Evolutionary conservation across 2,113 vertebrate genomes (phyloP), one percentile per base, ranked within the genome.

Genomic region (Orientallactaga bullata): DNA sequence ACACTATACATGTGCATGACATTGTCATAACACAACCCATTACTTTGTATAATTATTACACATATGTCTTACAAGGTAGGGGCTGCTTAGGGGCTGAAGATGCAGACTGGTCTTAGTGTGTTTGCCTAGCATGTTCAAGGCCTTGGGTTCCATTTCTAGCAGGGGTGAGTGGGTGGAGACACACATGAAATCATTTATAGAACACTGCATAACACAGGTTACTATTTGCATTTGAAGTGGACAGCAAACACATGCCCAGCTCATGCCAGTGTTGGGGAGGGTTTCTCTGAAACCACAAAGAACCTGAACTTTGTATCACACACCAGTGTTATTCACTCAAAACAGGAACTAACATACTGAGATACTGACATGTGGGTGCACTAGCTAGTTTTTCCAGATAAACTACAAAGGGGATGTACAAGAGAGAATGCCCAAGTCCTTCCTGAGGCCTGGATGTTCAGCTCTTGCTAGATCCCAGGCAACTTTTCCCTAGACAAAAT

Each of bases 401-500:
- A 68, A 79, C 10, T 5, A 18, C 13, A 68, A 58, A 37, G 63
- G 11, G 73, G 81, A 84, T 3, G 28, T 20, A 23, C 23, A 83
- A 71, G 21, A 82, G 26, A 72, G 35, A 30, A 32, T 0, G 79
- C 28, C 39, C 35, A 79, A 65, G 30, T 60, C 55, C 17, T 42
- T 23, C n/a, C 65, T 66, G 60, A 86, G 39, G 35, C 60, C 68
- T 84, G 51, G 12, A 55, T 80, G 37, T 37, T 86, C 17, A 8
- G 24, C 35, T 81, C 37, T 63, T 94, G 35, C 78, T 79, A 2
- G 28, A 60, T 7, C 82, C 39, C 26, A 30, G 1, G 65, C 58
- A 88, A 76, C 20, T 30, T 91, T 61, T 47, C 58, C 58, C 66
- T 47, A 39, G 18, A 91, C 76, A 78, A 94, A 90, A 77, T 24